Percentiles rank a stretch among this genome's conserved stretches.
Evolutionary conservation across 2,113 vertebrate genomes (phyloP).

Genomic region (Glaucomys volans): DNA sequence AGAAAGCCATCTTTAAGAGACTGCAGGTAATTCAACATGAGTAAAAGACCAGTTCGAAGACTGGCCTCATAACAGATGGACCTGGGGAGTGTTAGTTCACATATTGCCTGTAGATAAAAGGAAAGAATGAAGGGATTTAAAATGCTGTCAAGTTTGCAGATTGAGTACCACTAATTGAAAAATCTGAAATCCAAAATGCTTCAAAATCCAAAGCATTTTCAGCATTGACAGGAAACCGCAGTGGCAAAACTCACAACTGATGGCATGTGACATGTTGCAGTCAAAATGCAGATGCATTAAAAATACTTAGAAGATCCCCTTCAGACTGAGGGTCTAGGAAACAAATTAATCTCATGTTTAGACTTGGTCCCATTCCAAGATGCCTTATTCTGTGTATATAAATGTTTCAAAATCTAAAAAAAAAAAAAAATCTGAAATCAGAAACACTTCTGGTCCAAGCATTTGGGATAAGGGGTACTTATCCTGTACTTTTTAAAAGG

Average conservation of each 20-base stretch:
- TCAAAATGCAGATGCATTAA: background rate
- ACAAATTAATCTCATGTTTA: background rate
- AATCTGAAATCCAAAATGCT: background rate
- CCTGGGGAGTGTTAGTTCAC: background rate
- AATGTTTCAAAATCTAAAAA: background rate
- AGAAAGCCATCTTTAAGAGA: background rate
- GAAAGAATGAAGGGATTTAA: background rate
- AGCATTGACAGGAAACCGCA: background rate
- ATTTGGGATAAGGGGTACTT: background rate
- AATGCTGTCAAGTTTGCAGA: background rate
- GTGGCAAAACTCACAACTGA: background rate
- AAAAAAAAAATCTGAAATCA: background rate
- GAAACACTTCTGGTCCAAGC: background rate
- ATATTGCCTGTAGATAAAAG: background rate
- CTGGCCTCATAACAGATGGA: background rate
- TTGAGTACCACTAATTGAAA: background rate
- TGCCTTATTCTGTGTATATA: background rate
- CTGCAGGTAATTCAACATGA: background rate
- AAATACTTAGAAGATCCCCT: background rate
- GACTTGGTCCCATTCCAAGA: background rate
- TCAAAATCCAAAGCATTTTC: background rate
- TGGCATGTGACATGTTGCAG: background rate
- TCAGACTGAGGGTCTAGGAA: background rate
- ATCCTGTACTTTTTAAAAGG: background rate
- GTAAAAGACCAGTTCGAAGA: background rate